These are phyloP conservation scores for Drosophila ezoana DNA, from an alignment of 2,888 invertebrate genomes.

Conservation along the genomic window DNA sequence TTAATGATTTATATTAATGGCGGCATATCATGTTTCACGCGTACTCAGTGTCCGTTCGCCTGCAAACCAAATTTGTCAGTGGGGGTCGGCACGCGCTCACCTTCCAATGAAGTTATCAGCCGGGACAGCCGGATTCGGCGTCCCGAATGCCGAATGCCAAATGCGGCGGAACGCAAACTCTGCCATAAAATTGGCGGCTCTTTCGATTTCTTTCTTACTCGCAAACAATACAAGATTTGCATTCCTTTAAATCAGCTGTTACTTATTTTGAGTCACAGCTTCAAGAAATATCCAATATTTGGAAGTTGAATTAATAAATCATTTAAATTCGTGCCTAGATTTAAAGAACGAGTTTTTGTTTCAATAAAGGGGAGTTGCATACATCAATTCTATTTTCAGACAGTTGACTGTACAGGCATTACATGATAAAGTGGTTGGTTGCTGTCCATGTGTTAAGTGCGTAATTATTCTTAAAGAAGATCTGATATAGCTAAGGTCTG, in stretches of 20 bases:
- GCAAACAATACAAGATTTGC: background rate
- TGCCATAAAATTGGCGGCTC: constrained; percentile 43
- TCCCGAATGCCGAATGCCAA: constrained; percentile 35
- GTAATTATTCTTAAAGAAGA: too few relatives aligned
- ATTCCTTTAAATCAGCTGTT: background rate
- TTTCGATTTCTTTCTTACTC: background rate
- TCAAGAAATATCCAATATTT: too few relatives aligned
- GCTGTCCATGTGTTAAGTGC: too few relatives aligned
- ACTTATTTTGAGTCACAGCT: too few relatives aligned
- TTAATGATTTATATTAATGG: constrained; percentile 83
- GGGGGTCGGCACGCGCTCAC: constrained; percentile 85
- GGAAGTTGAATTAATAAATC: too few relatives aligned
- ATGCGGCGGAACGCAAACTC: constrained; percentile 22
- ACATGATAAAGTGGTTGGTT: too few relatives aligned
- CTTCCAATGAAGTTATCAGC: constrained; percentile 68
- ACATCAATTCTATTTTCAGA: too few relatives aligned
- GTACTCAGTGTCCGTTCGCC: constrained; percentile 65
- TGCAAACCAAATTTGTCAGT: constrained; percentile 84
- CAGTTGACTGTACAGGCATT: too few relatives aligned
- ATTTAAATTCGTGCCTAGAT: too few relatives aligned
- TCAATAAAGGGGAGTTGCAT: too few relatives aligned
- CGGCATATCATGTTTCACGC: constrained; percentile 83
- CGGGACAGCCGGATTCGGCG: constrained; percentile 53
- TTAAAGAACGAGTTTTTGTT: too few relatives aligned
- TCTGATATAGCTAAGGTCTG: too few relatives aligned